phyloP scores from a whole-genome alignment of 2,113 vertebrate species.

The Apus apus region DNA sequence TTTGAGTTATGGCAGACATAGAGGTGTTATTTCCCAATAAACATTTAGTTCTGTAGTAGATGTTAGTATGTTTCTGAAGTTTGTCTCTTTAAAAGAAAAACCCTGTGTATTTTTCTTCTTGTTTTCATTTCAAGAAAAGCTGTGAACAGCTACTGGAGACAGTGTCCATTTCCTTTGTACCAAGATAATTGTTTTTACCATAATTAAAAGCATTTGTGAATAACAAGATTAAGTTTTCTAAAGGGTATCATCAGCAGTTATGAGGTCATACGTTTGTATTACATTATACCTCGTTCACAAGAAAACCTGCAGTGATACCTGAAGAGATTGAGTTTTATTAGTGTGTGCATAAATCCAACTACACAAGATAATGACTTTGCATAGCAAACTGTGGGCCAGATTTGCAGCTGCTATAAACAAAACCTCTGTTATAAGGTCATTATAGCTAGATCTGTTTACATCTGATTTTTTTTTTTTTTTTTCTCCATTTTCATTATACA shows the following conservation, averaged over 20 bases:
- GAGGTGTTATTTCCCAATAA: background rate
- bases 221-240: background rate
- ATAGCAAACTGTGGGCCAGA: background rate
- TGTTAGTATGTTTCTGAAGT: background rate
- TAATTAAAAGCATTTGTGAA: background rate
- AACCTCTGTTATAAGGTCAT: background rate
- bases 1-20: background rate
- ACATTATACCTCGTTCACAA: background rate
- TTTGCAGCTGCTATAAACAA: background rate
- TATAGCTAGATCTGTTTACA: background rate
- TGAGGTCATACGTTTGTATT: background rate
- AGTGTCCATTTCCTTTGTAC: background rate
- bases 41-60: background rate
- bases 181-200: background rate
- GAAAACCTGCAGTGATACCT: background rate
- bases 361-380: background rate
- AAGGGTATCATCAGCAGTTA: background rate
- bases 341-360: background rate
- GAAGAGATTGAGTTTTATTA: constrained; percentile 19
- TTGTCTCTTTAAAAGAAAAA: background rate
- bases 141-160: background rate
- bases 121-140: background rate
- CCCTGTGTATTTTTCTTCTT: background rate
- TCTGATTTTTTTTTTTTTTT: background rate
- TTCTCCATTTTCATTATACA: background rate